These are phyloP conservation scores for Lipophrys pholis DNA, from an alignment of 2,113 vertebrate genomes.

Conservation along the genomic window DNA sequence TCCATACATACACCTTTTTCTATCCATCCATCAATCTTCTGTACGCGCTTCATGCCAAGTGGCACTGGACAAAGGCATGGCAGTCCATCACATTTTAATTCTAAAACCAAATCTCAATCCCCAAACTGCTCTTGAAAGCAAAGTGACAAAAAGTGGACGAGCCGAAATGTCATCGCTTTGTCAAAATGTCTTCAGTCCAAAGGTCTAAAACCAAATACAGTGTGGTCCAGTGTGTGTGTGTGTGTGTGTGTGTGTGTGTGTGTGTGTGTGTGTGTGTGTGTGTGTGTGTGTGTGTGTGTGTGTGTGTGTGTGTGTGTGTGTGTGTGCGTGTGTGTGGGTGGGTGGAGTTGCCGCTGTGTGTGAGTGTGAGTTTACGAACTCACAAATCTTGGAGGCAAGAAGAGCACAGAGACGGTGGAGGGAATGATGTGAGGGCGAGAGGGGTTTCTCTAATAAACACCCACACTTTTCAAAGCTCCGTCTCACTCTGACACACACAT, in stretches of 20 bases:
- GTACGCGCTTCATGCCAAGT: no score
- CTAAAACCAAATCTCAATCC: no score
- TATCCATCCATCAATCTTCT: no score
- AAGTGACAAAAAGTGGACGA: no score
- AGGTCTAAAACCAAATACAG: no score
- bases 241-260: conserved; percentile 13
- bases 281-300: neutral
- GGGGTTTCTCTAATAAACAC: conserved; percentile 77
- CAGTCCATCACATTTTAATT: no score
- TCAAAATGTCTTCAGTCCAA: no score
- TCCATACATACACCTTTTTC: no score
- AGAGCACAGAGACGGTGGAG: conserved; percentile 31
- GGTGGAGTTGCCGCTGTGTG: conserved; percentile 48
- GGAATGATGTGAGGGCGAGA: conserved; percentile 62
- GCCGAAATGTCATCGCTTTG: no score
- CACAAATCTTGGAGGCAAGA: conserved; percentile 53
- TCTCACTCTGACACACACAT: conserved; percentile 51
- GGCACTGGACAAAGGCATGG: no score
- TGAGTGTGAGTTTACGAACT: conserved; percentile 54
- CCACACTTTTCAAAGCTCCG: conserved; percentile 61
- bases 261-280: conserved; percentile 16
- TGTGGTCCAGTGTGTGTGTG: no score
- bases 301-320: conserved; percentile 11
- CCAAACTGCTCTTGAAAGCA: no score
- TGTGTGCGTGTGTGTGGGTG: conserved; percentile 16